A percentile compares a stretch with the other conserved stretches of the same genome.
These are phyloP conservation scores for Drosophila setosimentum DNA, from an alignment of 2,888 invertebrate genomes.

Conservation along the genomic window DNA sequence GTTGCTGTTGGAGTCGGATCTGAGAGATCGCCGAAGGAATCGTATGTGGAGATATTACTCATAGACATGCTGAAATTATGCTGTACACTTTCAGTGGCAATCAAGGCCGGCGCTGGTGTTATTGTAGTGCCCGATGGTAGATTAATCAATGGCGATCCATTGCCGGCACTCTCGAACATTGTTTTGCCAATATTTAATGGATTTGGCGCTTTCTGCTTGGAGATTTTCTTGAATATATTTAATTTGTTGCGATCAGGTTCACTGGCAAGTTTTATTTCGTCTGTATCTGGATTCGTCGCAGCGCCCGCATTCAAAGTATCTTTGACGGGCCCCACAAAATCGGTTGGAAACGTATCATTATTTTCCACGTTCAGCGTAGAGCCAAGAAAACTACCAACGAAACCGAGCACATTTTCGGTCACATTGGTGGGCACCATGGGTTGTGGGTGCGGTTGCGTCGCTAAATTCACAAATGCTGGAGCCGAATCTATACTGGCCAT, in stretches of 20 bases:
- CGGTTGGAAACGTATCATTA: conserved; percentile 1
- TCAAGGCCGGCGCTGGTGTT: conserved; percentile 73
- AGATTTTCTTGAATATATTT: conserved; percentile 95
- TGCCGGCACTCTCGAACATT: conserved; percentile 24
- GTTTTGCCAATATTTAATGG: conserved; percentile 30
- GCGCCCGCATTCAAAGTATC: not conserved
- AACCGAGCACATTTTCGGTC: not conserved
- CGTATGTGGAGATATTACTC: conserved; percentile 9
- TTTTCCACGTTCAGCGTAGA: not conserved
- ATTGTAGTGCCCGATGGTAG: conserved; percentile 84
- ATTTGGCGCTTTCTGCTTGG: conserved; percentile 84
- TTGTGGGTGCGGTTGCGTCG: not conserved
- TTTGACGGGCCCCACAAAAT: not conserved
- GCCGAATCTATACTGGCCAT: not conserved
- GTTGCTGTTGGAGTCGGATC: not conserved
- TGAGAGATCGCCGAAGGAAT: conserved; percentile 8
- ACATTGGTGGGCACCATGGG: not conserved
- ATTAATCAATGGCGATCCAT: conserved; percentile 69
- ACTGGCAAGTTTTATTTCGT: conserved; percentile 87
- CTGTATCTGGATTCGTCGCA: not conserved
- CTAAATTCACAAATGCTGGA: not conserved
- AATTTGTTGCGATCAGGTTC: conserved; percentile 94
- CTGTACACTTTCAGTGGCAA: conserved; percentile 5
- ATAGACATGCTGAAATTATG: conserved; percentile 4
- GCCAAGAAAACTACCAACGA: not conserved